Conservation (phyloP, 2,888 invertebrate species). For the Heliconius charithonia region DNA sequence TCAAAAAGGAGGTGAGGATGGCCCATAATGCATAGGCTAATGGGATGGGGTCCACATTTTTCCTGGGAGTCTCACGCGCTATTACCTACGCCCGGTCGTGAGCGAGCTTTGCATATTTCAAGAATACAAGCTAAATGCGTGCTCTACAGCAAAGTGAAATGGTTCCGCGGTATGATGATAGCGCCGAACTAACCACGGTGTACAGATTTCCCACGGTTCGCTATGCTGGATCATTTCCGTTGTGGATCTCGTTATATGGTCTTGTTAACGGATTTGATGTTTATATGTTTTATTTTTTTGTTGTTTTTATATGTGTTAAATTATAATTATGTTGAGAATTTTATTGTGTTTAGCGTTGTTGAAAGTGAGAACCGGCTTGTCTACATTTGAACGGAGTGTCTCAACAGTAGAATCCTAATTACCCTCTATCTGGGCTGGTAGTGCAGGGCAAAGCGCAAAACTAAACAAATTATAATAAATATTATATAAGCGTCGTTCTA, state of each 20-base stretch:
- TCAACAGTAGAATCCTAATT: too few relatives aligned
- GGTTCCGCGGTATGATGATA: constrained; percentile 73
- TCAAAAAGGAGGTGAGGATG: constrained; percentile 51
- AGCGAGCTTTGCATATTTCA: constrained; percentile 81
- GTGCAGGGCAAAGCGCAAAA: too few relatives aligned
- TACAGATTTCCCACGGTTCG: constrained; percentile 65
- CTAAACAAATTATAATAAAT: too few relatives aligned
- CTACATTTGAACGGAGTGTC: too few relatives aligned
- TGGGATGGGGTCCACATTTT: constrained; percentile 59
- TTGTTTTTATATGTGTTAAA: neutral
- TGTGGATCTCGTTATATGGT: constrained; percentile 20
- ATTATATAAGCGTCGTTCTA: too few relatives aligned
- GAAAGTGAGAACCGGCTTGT: too few relatives aligned
- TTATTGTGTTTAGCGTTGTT: neutral
- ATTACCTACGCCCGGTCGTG: constrained; percentile 72
- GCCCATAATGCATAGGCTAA: constrained; percentile 59
- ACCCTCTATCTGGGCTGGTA: too few relatives aligned
- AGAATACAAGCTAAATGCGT: constrained; percentile 76
- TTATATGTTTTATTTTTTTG: neutral
- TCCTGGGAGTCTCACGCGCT: constrained; percentile 75
- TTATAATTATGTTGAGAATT: neutral
- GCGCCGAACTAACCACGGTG: constrained; percentile 57
- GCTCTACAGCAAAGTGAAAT: constrained; percentile 74
- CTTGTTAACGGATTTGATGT: constrained; percentile 26
- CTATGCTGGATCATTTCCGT: constrained; percentile 24